Conservation (phyloP, 2,113 vertebrate species). For the Cochlearius cochlearius region DNA sequence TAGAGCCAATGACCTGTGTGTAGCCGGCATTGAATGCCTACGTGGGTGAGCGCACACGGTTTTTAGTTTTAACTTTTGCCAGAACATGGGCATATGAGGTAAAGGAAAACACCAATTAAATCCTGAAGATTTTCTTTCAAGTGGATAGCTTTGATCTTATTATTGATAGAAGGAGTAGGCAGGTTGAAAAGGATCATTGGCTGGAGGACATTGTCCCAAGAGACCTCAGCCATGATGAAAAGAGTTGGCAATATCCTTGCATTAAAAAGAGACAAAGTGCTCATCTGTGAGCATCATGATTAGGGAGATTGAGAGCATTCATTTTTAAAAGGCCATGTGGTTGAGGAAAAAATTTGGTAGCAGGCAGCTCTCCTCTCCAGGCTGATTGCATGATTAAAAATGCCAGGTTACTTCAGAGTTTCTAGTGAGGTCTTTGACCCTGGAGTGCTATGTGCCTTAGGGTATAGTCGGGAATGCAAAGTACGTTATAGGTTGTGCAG, state of each 20-base stretch:
- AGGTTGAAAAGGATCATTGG: constrained; percentile 15
- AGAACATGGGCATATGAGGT: not conserved
- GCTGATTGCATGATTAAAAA: not conserved
- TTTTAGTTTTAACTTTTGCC: constrained; percentile 6
- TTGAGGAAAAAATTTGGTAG: not conserved
- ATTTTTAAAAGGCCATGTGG: not conserved
- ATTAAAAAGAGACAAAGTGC: constrained; percentile 14
- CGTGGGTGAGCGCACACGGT: not conserved
- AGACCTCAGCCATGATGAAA: constrained; percentile 11
- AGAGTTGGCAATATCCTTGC: not conserved
- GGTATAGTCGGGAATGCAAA: not conserved
- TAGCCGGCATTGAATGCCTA: not conserved
- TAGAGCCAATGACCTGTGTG: not conserved
- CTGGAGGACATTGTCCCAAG: not conserved
- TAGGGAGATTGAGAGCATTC: not conserved
- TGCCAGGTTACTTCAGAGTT: not conserved
- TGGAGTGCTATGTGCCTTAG: not conserved
- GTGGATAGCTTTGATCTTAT: constrained; percentile 41
- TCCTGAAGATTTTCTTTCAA: constrained; percentile 49
- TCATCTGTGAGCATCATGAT: not conserved
- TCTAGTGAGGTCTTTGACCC: constrained; percentile 5
- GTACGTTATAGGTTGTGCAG: not conserved
- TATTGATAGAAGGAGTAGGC: not conserved
- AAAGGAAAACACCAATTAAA: constrained; percentile 21
- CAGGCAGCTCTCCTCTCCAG: not conserved